Base-by-base conservation (phyloP, 2,797 vertebrate genomes). In the Acipenser transmontanus region DNA sequence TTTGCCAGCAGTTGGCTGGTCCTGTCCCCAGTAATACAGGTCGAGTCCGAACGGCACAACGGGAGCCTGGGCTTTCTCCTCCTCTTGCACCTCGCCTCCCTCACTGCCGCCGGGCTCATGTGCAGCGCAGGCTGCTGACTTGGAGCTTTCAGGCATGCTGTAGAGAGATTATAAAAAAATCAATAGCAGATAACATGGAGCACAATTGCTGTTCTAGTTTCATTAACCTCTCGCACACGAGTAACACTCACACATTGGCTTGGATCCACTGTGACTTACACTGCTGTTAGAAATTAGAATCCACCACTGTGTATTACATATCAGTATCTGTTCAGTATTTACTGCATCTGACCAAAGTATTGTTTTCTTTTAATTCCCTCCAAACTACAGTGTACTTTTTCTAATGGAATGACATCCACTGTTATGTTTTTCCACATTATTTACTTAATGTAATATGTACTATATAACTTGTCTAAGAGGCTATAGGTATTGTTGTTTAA, bases 11-110 rank as follows among this genome's bases (percentile, higher is more conserved):
- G 68, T 81, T 12, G 87, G 90, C 73, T 91, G 92, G 68, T 98
- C 93, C 80, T 93, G 74, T 66, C 92, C 95, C 96, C 96, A 97
- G 84, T 92, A 91, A 76, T 93, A 94, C 63, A 97, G 87, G 71
- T 98, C 97, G 71, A 95, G 73, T 62, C 93, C 95, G 34, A 96
- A 98, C 0, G 95, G 92, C 71, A 97, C 78, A 6, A 96, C 66
- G 0, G 95, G 95, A 8, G 88, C 91, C 47, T 82, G 84, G 2
- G 77, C 76, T 54, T 74, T 71, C 70, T 88, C 82, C 50, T 77
- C 76, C 0, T 76, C 79, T 50, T 72, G 75, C 67, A 34, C 0
- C 34, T 76, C 82, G 69, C 34, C 34, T 34, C 34, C 34, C 34
- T 3, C 34, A 4, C 34, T 34, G 34, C 34, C 4, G 34, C 64